These are phyloP conservation scores for Ricordea florida DNA, from an alignment of 92 coral and sea anemone genomes.

Conservation along the genomic window DNA sequence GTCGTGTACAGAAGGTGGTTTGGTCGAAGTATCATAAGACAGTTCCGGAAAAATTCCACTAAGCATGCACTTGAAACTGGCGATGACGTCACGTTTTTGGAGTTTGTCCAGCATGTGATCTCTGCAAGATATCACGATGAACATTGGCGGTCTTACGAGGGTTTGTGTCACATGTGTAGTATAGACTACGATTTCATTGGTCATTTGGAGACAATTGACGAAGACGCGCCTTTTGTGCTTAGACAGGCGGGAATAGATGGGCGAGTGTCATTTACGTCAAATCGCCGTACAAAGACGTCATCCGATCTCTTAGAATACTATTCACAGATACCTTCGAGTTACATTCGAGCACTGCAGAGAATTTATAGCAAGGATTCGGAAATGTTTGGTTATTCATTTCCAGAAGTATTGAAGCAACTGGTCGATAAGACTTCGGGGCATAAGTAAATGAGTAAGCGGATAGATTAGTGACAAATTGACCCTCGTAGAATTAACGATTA, in stretches of 20 bases:
- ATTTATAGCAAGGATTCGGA: slow-evolving; percentile 4
- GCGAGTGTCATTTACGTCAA: background rate
- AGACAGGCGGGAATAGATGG: background rate
- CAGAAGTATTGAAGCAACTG: no score
- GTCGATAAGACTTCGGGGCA: no score
- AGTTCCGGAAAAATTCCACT: slow-evolving; percentile 6
- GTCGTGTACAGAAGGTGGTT: background rate
- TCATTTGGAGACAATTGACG: slow-evolving; percentile 15
- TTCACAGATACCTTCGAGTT: background rate
- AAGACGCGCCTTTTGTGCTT: slow-evolving; percentile 10
- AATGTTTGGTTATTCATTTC: slow-evolving; percentile 18
- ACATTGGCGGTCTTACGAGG: slow-evolving; percentile 18
- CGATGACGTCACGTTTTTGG: slow-evolving; percentile 12
- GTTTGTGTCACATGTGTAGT: slow-evolving; percentile 6
- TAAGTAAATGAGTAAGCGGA: no score
- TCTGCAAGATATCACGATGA: background rate
- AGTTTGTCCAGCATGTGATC: background rate
- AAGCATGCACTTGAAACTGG: background rate
- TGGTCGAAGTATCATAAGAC: background rate
- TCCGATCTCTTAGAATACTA: background rate
- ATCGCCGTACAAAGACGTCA: background rate
- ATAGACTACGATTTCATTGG: slow-evolving; percentile 12
- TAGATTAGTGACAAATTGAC: no score
- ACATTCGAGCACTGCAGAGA: background rate
- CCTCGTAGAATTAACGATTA: no score